Percentiles rank a stretch among this genome's conserved stretches.
phyloP scores from a whole-genome alignment of 2,888 invertebrate genomes.

The Standfussiana lucernea region DNA sequence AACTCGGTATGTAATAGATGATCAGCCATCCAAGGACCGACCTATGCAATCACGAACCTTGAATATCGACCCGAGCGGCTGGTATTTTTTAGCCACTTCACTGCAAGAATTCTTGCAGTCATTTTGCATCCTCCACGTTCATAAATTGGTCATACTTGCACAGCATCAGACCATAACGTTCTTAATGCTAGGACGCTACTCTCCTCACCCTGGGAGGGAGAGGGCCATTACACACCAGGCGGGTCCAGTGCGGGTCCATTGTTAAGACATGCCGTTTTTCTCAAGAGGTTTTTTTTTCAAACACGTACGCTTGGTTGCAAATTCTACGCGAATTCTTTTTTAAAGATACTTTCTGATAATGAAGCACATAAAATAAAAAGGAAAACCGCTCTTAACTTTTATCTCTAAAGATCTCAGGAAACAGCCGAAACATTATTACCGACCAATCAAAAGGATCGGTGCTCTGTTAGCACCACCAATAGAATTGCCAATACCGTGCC shows the following conservation, averaged over 20 bases:
- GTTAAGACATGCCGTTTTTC: background rate
- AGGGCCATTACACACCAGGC: background rate
- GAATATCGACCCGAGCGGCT: too few relatives aligned
- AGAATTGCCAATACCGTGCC: conserved; percentile 56
- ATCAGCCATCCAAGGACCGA: too few relatives aligned
- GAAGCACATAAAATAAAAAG: conserved; percentile 25
- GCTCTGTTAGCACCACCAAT: conserved; percentile 47
- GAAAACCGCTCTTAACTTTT: conserved; percentile 26
- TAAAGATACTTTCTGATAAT: background rate
- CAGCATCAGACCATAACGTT: background rate
- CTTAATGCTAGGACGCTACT: background rate
- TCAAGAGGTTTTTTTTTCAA: background rate
- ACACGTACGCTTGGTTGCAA: background rate
- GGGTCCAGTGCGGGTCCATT: background rate
- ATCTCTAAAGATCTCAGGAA: conserved; percentile 29
- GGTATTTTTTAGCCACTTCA: too few relatives aligned
- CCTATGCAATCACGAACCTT: too few relatives aligned
- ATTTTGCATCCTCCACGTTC: background rate
- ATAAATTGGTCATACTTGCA: background rate
- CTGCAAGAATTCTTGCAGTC: background rate
- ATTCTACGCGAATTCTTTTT: background rate
- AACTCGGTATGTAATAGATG: too few relatives aligned
- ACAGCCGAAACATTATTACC: conserved; percentile 50
- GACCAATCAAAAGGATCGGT: conserved; percentile 56
- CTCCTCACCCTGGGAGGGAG: background rate